phyloP scores from a whole-genome alignment of 2,797 vertebrate species.

The Petrocephalus schoutedeni region DNA sequence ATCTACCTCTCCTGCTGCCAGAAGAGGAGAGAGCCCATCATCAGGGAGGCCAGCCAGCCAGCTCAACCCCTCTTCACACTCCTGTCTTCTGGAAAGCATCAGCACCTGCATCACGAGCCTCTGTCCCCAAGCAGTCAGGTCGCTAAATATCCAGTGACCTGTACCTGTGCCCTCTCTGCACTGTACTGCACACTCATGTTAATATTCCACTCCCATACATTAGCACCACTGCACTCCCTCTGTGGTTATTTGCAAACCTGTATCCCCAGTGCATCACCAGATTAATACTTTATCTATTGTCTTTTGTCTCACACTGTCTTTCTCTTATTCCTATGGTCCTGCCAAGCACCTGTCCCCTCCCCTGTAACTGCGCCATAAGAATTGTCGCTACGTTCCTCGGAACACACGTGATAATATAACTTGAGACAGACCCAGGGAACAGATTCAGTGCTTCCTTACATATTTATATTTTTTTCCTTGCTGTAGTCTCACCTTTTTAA shows the following conservation, averaged over 20 bases:
- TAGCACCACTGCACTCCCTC: background rate
- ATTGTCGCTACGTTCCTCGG: background rate
- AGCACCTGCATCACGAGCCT: background rate
- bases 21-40: background rate
- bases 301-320: background rate
- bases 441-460: background rate
- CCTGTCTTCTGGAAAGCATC: background rate
- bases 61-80: background rate
- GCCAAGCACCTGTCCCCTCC: background rate
- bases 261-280: background rate
- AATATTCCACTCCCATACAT: background rate
- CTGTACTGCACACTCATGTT: background rate
- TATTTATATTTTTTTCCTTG: background rate
- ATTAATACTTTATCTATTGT: background rate
- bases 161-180: background rate
- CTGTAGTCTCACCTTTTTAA: constrained; percentile 1
- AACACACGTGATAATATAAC: background rate
- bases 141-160: background rate
- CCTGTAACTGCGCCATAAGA: background rate
- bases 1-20: background rate
- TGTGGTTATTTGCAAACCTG: background rate
- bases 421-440: background rate
- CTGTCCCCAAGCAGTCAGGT: background rate
- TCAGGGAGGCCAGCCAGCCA: background rate
- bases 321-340: background rate